These are phyloP conservation scores for Labroides dimidiatus DNA, from an alignment of 2,797 vertebrate species.

Conservation along the genomic window DNA sequence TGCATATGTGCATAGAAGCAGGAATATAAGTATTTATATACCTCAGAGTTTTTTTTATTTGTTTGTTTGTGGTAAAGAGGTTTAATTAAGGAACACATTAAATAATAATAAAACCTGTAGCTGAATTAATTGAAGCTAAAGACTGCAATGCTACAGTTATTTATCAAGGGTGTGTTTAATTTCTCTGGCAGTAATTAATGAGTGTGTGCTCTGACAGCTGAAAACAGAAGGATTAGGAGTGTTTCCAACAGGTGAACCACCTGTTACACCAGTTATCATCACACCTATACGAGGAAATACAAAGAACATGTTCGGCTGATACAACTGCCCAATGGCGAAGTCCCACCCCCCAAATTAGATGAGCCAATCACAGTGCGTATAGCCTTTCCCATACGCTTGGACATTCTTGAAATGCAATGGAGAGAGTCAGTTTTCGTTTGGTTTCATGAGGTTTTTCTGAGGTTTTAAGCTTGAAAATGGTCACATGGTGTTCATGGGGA, in stretches of 20 bases:
- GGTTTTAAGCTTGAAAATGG: too few species aligned
- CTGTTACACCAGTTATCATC: conserved; percentile 7
- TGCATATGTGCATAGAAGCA: background rate
- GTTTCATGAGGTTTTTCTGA: too few species aligned
- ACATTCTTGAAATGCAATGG: too few species aligned
- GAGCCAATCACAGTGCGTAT: too few species aligned
- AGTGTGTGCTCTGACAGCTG: background rate
- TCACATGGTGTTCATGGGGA: too few species aligned
- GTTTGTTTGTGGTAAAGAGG: background rate
- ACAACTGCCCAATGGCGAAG: too few species aligned
- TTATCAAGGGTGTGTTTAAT: conserved; percentile 16
- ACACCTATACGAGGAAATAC: too few species aligned
- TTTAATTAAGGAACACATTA: conserved; percentile 14
- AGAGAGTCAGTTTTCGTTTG: too few species aligned
- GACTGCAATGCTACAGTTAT: conserved; percentile 7
- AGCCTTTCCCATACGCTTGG: too few species aligned
- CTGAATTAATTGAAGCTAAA: conserved; percentile 29
- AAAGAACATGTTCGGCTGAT: background rate
- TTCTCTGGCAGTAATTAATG: conserved; percentile 4
- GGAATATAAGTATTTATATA: background rate
- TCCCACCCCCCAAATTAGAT: too few species aligned
- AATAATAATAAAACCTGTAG: conserved; percentile 31
- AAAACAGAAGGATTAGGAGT: conserved; percentile 29
- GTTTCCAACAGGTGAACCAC: conserved; percentile 28
- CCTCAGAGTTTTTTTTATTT: conserved; percentile 8